Percentiles rank a stretch among this genome's conserved stretches.
Evolutionary conservation across 2,797 vertebrate species (phyloP).

Genomic region (Dendrocincla tyrannina): DNA sequence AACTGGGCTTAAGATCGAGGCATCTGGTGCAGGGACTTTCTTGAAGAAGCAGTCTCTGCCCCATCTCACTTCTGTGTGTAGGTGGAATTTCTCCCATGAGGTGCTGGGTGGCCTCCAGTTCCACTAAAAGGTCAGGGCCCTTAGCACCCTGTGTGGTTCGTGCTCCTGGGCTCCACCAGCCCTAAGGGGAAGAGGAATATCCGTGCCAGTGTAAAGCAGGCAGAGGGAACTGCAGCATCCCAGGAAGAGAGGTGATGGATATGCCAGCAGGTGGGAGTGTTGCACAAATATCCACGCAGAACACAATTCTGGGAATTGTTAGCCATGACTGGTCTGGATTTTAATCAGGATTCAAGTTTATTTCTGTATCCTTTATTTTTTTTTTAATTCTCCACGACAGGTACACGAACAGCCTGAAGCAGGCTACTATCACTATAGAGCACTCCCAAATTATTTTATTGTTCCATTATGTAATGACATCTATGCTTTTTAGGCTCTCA

Average conservation of each 20-base stretch:
- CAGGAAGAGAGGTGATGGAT: not conserved
- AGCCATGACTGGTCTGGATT: not conserved
- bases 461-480: not conserved
- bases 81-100: not conserved
- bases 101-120: not conserved
- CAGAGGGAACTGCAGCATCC: not conserved
- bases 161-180: not conserved
- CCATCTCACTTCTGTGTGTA: fast-evolving
- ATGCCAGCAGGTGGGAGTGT: constrained; percentile 10
- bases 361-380: not conserved
- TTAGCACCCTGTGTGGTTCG: not conserved
- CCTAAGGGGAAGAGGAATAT: not conserved
- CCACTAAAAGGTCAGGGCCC: not conserved
- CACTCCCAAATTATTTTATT: not conserved
- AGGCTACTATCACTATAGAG: not conserved
- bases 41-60: not conserved
- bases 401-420: not conserved
- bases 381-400: not conserved
- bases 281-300: not conserved
- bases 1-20: not conserved
- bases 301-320: not conserved
- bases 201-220: not conserved
- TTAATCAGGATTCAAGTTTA: not conserved
- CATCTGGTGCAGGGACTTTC: not conserved
- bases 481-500: not conserved